Evolutionary conservation across 2,888 invertebrate genomes (phyloP).

Genomic region (Chrysomela aeneicollis): DNA sequence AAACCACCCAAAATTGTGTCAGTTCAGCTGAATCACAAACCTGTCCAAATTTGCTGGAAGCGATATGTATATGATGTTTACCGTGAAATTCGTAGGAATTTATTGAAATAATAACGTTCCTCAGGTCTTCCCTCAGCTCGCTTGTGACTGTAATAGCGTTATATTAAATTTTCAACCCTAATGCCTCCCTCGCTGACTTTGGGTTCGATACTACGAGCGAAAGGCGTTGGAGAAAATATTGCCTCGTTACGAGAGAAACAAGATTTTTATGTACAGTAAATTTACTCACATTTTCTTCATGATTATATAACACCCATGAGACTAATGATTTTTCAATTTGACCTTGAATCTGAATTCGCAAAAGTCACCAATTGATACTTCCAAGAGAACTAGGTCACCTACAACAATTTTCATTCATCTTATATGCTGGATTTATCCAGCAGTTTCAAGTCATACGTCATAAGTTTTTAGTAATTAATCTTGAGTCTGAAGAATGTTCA

Average conservation of each 20-base stretch:
- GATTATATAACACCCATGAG: too few relatives aligned
- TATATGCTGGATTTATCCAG: too few relatives aligned
- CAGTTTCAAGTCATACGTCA: too few relatives aligned
- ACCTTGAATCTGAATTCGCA: too few relatives aligned
- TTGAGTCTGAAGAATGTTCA: too few relatives aligned
- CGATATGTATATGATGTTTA: neutral
- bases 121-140: neutral
- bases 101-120: neutral
- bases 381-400: too few relatives aligned
- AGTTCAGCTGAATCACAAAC: neutral
- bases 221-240: neutral
- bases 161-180: conserved; percentile 18
- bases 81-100: neutral
- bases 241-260: neutral
- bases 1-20: too few relatives aligned
- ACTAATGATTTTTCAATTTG: too few relatives aligned
- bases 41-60: neutral
- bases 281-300: neutral
- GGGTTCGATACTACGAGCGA: neutral
- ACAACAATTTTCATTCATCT: too few relatives aligned
- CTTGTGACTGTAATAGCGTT: neutral
- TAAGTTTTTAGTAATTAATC: too few relatives aligned
- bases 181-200: neutral
- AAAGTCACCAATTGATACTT: too few relatives aligned
- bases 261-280: neutral